Conservation (phyloP, 2,797 vertebrate species). For the Perodicticus potto region DNA sequence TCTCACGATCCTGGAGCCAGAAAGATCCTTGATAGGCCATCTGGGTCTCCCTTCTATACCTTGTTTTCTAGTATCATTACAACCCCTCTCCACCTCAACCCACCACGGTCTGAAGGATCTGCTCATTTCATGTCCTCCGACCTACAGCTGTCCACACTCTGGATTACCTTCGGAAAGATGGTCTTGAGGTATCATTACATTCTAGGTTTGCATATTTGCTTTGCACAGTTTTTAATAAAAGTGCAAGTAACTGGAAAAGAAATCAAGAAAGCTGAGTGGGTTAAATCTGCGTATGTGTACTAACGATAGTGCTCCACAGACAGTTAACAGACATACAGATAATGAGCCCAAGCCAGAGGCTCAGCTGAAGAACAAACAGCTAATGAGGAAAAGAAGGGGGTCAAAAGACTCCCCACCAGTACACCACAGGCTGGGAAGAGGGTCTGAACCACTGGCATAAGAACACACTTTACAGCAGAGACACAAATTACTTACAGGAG, state of each 20-base stretch:
- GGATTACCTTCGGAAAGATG: neutral
- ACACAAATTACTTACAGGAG: neutral
- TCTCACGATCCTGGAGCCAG: neutral
- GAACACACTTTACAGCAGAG: neutral
- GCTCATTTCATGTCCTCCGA: neutral
- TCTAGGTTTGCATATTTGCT: neutral
- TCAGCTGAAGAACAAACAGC: neutral
- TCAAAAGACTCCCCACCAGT: neutral
- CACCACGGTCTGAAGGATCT: neutral
- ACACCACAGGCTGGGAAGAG: neutral
- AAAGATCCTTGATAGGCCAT: constrained; percentile 65
- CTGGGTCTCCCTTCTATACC: neutral
- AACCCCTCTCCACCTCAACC: no score
- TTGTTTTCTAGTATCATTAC: constrained; percentile 9
- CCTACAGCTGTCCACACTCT: neutral
- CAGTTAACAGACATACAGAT: neutral
- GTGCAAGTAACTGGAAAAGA: neutral
- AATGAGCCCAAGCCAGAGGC: neutral
- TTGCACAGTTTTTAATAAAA: constrained; percentile 20
- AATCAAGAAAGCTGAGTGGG: neutral
- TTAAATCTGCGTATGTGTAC: neutral
- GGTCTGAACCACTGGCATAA: neutral
- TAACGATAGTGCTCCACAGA: neutral
- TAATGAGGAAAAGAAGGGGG: neutral
- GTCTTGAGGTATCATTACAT: neutral